Conservation (phyloP, 2,888 invertebrate species). For the Heliconius sara region DNA sequence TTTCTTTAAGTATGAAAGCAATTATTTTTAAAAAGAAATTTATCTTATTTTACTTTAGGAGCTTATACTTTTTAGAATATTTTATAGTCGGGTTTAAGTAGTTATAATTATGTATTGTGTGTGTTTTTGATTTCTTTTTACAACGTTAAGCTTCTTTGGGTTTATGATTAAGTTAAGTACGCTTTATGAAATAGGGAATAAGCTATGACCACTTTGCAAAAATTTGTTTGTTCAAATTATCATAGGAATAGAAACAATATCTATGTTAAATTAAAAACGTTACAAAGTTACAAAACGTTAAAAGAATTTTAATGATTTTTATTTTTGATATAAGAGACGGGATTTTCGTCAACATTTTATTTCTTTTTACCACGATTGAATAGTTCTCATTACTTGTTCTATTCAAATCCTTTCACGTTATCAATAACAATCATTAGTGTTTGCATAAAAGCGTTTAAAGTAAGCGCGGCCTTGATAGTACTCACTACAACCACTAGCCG, state of each 20-base stretch:
- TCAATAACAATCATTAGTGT: slow-evolving; percentile 47
- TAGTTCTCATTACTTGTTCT: background rate
- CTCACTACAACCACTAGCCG: slow-evolving; percentile 74
- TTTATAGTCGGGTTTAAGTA: background rate
- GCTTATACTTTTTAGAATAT: background rate
- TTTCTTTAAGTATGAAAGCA: background rate
- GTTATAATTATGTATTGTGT: background rate
- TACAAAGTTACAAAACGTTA: background rate
- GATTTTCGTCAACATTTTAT: background rate
- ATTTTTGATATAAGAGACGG: background rate
- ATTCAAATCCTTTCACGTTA: slow-evolving; percentile 37
- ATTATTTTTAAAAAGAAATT: background rate
- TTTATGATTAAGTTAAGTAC: background rate
- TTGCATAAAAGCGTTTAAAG: slow-evolving; percentile 58
- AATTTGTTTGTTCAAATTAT: background rate
- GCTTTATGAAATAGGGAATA: background rate
- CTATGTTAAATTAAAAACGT: background rate
- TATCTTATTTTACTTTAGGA: background rate
- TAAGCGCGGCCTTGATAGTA: slow-evolving; percentile 80
- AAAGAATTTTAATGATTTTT: background rate
- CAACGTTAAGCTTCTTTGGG: background rate
- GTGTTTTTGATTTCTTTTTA: background rate
- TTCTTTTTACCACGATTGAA: background rate
- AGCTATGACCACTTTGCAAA: background rate
- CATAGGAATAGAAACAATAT: background rate